Percentiles rank a stretch among this genome's conserved stretches.
phyloP scores from a whole-genome alignment of 2,797 vertebrate species.

The Sebastolobus altivelis region DNA sequence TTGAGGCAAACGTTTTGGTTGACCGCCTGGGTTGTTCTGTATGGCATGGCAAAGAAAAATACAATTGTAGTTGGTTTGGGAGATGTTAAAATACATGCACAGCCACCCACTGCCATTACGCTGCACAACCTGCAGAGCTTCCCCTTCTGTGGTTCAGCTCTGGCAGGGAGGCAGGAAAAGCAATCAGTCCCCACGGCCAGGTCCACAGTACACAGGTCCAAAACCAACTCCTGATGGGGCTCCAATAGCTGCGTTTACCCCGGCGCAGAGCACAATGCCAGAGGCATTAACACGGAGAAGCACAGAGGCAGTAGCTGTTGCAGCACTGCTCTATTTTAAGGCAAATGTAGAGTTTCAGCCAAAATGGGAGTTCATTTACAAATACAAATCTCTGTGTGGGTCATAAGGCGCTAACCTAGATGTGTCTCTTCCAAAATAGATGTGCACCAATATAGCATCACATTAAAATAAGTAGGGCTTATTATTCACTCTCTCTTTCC shows the following conservation, averaged over 20 bases:
- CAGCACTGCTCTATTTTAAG: constrained; percentile 25
- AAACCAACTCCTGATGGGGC: constrained; percentile 73
- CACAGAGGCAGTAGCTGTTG: constrained; percentile 24
- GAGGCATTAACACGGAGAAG: constrained; percentile 42
- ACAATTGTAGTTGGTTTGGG: constrained; percentile 22
- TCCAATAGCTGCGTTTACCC: constrained; percentile 54
- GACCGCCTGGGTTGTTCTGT: constrained; percentile 5
- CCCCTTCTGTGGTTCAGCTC: constrained; percentile 56
- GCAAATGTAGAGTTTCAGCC: constrained; percentile 14
- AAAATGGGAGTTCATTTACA: constrained; percentile 28
- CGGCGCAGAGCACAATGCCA: constrained; percentile 46
- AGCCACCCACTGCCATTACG: constrained; percentile 45
- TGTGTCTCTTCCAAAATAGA: constrained; percentile 48
- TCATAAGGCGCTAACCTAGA: constrained; percentile 37
- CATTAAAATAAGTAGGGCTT: constrained; percentile 39
- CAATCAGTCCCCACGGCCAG: constrained; percentile 59
- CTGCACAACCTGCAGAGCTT: constrained; percentile 56
- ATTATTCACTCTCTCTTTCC: constrained; percentile 6
- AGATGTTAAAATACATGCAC: constrained; percentile 43
- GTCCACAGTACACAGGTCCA: constrained; percentile 69
- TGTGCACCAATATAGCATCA: constrained; percentile 42
- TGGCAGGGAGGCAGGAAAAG: constrained; percentile 71
- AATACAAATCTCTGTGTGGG: constrained; percentile 26
- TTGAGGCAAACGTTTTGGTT: constrained; percentile 8
- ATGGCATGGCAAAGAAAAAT: not conserved